Percentiles rank a stretch among this genome's conserved stretches.
Conservation (phyloP, 1,140 invertebrate genomes). For the Hycleus cichorii region DNA sequence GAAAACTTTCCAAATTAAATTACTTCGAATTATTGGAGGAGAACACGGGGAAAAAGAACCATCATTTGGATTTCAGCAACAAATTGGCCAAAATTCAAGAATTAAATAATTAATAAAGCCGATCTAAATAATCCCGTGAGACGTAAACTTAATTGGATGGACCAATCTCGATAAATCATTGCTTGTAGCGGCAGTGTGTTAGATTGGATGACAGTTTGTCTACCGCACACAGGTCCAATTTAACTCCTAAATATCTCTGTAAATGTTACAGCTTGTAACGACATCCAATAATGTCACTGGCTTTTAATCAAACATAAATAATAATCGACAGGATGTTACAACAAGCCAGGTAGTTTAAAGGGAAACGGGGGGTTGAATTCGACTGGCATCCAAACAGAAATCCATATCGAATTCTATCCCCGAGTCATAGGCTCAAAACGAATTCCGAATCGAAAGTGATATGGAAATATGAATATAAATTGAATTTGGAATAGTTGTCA, state of each 20-base stretch:
- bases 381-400: too few species aligned
- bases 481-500: conserved; percentile 16
- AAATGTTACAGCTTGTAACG: conserved; percentile 4
- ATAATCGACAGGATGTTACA: too few species aligned
- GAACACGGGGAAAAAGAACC: background rate
- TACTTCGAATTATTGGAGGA: too few species aligned
- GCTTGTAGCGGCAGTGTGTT: background rate
- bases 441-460: conserved; percentile 13
- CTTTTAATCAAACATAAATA: too few species aligned
- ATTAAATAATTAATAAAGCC: too few species aligned
- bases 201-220: conserved; percentile 8
- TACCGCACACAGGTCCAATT: conserved; percentile 6
- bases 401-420: too few species aligned
- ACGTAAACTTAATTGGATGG: conserved; percentile 1
- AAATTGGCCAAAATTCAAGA: too few species aligned
- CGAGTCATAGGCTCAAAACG: conserved; percentile 1
- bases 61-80: background rate
- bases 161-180: conserved; percentile 11
- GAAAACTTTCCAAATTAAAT: conserved; percentile 5
- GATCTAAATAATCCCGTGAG: too few species aligned
- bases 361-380: too few species aligned
- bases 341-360: too few species aligned
- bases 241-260: background rate
- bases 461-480: conserved; percentile 24
- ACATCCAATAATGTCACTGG: conserved; percentile 1